Evolutionary conservation across 2,888 invertebrate genomes (phyloP).

Genomic region (Acanthopleura granulata): DNA sequence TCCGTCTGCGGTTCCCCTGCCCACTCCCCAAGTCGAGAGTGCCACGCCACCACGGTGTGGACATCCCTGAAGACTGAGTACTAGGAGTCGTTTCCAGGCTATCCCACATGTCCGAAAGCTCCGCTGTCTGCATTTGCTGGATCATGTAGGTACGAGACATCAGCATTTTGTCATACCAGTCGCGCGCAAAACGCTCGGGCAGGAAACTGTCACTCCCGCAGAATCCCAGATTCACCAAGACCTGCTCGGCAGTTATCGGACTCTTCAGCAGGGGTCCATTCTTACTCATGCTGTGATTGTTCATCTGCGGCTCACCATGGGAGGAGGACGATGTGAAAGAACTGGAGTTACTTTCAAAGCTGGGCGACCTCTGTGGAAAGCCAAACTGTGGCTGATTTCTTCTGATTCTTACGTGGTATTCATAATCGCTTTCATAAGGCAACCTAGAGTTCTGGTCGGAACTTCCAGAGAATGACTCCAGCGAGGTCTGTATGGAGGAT

Average conservation of each 20-base stretch:
- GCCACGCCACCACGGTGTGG: neutral
- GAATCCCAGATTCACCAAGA: slow-evolving; percentile 57
- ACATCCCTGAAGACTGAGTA: neutral
- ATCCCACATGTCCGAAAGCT: slow-evolving; percentile 11
- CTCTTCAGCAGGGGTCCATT: neutral
- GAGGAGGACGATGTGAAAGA: slow-evolving; percentile 22
- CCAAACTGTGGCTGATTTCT: neutral
- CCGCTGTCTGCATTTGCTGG: slow-evolving; percentile 20
- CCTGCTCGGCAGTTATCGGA: slow-evolving; percentile 40
- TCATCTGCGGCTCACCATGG: neutral
- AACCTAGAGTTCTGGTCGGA: neutral
- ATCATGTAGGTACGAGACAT: slow-evolving; percentile 20
- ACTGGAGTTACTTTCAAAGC: slow-evolving; percentile 21
- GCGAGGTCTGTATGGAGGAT: neutral
- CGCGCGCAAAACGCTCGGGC: slow-evolving; percentile 58
- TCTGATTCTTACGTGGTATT: neutral
- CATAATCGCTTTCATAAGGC: slow-evolving; percentile 13
- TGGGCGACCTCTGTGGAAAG: neutral
- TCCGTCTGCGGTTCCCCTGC: neutral
- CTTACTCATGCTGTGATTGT: neutral
- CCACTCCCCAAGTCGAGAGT: neutral
- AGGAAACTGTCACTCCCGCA: slow-evolving; percentile 50
- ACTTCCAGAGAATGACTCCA: neutral
- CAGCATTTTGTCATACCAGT: slow-evolving; percentile 56
- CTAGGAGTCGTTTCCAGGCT: neutral